A percentile compares a stretch with the other conserved stretches of the same genome.
phyloP scores from a whole-genome alignment of 1,140 invertebrate species.

The Laodelphax striatellus region DNA sequence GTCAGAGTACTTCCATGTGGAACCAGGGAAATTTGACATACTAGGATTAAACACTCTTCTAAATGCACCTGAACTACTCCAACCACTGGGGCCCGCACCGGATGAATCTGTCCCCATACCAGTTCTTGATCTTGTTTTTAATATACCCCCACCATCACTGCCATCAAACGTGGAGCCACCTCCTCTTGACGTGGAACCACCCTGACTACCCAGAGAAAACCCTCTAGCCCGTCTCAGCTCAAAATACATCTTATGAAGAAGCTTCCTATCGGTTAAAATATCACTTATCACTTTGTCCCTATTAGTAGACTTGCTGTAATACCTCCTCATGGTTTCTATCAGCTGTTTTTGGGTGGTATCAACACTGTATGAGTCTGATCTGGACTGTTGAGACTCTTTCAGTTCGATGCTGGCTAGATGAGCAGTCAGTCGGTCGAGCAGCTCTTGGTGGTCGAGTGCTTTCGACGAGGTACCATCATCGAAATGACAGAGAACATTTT shows the following conservation, averaged over 20 bases:
- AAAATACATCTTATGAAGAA: slow-evolving; percentile 57
- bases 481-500: slow-evolving; percentile 54
- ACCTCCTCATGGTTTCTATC: slow-evolving; percentile 49
- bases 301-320: slow-evolving; percentile 49
- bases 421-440: slow-evolving; percentile 49
- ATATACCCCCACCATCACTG: background rate
- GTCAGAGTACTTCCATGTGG: background rate
- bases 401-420: slow-evolving; percentile 40
- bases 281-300: slow-evolving; percentile 55
- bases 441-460: slow-evolving; percentile 43
- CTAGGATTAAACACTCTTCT: no score
- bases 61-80: background rate
- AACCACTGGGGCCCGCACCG: background rate
- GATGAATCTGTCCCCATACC: background rate
- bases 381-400: slow-evolving; percentile 26
- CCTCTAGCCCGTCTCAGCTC: slow-evolving; percentile 54
- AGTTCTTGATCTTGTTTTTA: background rate
- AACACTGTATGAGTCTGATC: slow-evolving; percentile 36
- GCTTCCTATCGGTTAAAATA: slow-evolving; percentile 53
- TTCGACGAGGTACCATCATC: slow-evolving; percentile 18
- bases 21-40: no score
- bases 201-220: slow-evolving; percentile 29
- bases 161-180: background rate
- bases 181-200: background rate
- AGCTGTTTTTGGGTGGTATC: slow-evolving; percentile 41